phyloP scores from a whole-genome alignment of 2,888 invertebrate species.

The Dyspetes luteomarginatus region DNA sequence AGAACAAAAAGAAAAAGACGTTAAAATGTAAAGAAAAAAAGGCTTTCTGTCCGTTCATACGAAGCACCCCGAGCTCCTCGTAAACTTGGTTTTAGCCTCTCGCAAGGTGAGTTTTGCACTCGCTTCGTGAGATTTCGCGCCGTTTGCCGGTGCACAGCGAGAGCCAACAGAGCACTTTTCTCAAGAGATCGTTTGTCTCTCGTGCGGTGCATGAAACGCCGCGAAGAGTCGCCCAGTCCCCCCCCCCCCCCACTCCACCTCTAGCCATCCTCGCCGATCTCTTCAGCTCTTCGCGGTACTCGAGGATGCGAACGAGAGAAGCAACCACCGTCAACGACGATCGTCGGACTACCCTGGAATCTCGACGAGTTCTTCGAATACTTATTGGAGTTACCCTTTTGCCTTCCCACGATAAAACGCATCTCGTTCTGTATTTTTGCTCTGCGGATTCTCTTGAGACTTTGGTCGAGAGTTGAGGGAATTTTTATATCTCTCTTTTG shows the following conservation, averaged over 20 bases:
- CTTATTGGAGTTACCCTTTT: constrained; percentile 43
- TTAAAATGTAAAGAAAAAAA: constrained; percentile 21
- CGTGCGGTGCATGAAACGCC: constrained; percentile 29
- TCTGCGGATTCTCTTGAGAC: constrained; percentile 19
- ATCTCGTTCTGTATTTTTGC: constrained; percentile 8
- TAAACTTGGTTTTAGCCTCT: constrained; percentile 44
- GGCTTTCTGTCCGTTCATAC: constrained; percentile 16
- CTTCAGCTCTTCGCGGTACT: constrained; percentile 8
- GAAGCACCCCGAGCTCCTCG: constrained; percentile 40
- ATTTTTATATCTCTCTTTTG: neutral
- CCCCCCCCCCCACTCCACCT: no score
- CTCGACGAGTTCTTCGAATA: constrained; percentile 65
- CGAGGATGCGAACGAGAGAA: neutral
- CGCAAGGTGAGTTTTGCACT: constrained; percentile 51
- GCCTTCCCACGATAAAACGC: constrained; percentile 56
- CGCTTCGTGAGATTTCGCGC: constrained; percentile 8
- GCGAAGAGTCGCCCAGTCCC: no score
- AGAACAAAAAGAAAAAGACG: constrained; percentile 2
- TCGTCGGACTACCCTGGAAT: constrained; percentile 62
- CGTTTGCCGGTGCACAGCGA: neutral
- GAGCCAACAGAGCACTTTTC: constrained; percentile 44
- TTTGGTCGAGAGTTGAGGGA: constrained; percentile 26
- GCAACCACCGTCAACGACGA: constrained; percentile 16
- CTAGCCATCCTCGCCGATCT: neutral
- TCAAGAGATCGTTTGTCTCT: constrained; percentile 40